These are phyloP conservation scores for Nipponacmea schrenckii DNA, from an alignment of 2,888 invertebrate genomes.

Conservation along the genomic window DNA sequence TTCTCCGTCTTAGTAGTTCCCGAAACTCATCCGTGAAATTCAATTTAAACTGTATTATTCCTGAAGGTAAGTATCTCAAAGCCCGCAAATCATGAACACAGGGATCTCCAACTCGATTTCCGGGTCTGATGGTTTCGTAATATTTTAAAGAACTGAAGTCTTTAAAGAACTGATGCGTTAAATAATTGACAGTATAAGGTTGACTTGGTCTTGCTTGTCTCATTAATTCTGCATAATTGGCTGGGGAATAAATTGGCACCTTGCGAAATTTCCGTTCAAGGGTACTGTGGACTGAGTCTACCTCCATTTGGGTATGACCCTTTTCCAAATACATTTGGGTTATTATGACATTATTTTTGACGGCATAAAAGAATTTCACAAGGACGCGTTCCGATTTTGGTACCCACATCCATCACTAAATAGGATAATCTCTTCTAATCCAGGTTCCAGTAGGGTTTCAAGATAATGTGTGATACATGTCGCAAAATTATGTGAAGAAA, in stretches of 20 bases:
- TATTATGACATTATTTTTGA: slow-evolving; percentile 15
- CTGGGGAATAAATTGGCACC: slow-evolving; percentile 21
- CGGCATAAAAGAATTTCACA: not conserved
- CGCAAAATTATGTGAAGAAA: not conserved
- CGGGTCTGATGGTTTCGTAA: slow-evolving; percentile 26
- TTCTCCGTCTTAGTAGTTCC: not conserved
- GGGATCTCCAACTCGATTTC: slow-evolving; percentile 22
- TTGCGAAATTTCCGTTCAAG: slow-evolving; percentile 24
- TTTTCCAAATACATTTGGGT: slow-evolving; percentile 25
- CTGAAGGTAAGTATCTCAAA: slow-evolving; percentile 24
- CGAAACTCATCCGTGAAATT: not conserved
- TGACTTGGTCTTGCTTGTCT: slow-evolving; percentile 4
- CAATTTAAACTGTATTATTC: not conserved
- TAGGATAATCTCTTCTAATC: not conserved
- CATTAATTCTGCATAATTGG: slow-evolving; percentile 3
- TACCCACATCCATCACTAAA: not conserved
- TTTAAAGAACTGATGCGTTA: slow-evolving; percentile 24
- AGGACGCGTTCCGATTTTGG: not conserved
- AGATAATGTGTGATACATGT: not conserved
- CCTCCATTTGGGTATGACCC: slow-evolving; percentile 33
- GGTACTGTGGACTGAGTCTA: slow-evolving; percentile 27
- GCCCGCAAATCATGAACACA: slow-evolving; percentile 23
- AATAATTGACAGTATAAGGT: slow-evolving; percentile 21
- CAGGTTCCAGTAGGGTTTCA: not conserved
- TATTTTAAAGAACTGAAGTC: slow-evolving; percentile 19